phyloP scores from a whole-genome alignment of 1,140 invertebrate species.

The Copidosoma floridanum region DNA sequence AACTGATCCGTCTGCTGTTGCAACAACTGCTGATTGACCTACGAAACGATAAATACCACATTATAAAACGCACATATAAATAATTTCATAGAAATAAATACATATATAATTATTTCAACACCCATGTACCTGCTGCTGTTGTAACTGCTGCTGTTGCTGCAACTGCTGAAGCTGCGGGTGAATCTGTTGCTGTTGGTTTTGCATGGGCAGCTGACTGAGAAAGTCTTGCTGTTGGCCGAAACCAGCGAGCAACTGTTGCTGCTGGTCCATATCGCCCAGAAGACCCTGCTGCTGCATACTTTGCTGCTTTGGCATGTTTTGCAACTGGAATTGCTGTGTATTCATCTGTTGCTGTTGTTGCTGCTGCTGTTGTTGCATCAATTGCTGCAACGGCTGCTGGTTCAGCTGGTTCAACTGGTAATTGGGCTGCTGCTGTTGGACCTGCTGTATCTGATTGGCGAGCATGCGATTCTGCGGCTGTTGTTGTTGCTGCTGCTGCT shows the following conservation, averaged over 20 bases:
- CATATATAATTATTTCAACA: background rate
- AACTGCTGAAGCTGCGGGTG: constrained; percentile 43
- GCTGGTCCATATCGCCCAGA: constrained; percentile 42
- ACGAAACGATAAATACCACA: no score
- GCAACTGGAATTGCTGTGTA: constrained; percentile 39
- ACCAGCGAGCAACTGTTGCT: constrained; percentile 41
- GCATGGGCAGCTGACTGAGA: constrained; percentile 45
- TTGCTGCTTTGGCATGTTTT: constrained; percentile 39
- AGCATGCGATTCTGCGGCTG: constrained; percentile 40
- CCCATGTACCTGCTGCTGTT: constrained; percentile 30
- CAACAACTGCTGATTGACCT: constrained; percentile 40
- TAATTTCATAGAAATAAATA: background rate
- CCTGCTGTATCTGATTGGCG: constrained; percentile 42
- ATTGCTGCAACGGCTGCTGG: constrained; percentile 41
- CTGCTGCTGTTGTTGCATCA: constrained; percentile 39
- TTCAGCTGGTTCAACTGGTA: constrained; percentile 41
- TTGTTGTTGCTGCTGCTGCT: constrained; percentile 44
- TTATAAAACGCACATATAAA: background rate
- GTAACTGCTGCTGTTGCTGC: constrained; percentile 32
- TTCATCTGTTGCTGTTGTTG: constrained; percentile 45
- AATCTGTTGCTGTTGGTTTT: constrained; percentile 45
- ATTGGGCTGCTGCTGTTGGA: constrained; percentile 29
- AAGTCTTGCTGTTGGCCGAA: constrained; percentile 49
- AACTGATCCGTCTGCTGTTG: constrained; percentile 48
- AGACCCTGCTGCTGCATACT: constrained; percentile 45